These are phyloP conservation scores for Andrena bucephala DNA, from an alignment of 2,888 invertebrate genomes.

Conservation along the genomic window DNA sequence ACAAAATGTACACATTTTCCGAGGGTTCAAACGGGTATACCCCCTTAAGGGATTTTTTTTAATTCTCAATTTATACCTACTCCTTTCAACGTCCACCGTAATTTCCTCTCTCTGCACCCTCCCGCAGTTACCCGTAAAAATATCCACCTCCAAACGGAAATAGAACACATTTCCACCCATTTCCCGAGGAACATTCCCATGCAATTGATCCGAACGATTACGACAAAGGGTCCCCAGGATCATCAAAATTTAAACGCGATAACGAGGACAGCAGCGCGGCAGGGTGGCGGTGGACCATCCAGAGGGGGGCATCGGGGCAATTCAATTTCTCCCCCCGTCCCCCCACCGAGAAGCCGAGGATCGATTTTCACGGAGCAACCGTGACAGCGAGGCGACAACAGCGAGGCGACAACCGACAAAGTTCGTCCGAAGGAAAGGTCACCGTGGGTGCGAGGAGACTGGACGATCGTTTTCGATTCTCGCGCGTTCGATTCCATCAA, in stretches of 20 bases:
- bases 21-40: too few relatives aligned
- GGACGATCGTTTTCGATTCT: slow-evolving; percentile 16
- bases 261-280: slow-evolving; percentile 7
- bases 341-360: background rate
- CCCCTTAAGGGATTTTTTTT: too few relatives aligned
- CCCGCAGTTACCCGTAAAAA: background rate
- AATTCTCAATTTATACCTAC: too few relatives aligned
- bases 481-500: slow-evolving; percentile 69
- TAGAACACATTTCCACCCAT: slow-evolving; percentile 1
- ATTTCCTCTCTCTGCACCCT: background rate
- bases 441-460: background rate
- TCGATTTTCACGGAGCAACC: slow-evolving; percentile 36
- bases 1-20: too few relatives aligned
- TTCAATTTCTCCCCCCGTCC: slow-evolving; percentile 40
- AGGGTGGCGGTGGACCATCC: background rate
- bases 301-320: slow-evolving; percentile 18
- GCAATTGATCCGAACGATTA: slow-evolving; percentile 1
- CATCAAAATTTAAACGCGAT: slow-evolving; percentile 44
- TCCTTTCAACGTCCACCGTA: background rate
- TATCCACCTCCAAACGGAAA: slow-evolving; percentile 4
- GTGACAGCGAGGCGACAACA: background rate
- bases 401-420: background rate
- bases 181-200: background rate
- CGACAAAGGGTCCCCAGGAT: background rate
- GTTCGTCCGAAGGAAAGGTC: slow-evolving; percentile 15